phyloP scores from a whole-genome alignment of 2,888 invertebrate genomes.

The Schizaphis graminum region DNA sequence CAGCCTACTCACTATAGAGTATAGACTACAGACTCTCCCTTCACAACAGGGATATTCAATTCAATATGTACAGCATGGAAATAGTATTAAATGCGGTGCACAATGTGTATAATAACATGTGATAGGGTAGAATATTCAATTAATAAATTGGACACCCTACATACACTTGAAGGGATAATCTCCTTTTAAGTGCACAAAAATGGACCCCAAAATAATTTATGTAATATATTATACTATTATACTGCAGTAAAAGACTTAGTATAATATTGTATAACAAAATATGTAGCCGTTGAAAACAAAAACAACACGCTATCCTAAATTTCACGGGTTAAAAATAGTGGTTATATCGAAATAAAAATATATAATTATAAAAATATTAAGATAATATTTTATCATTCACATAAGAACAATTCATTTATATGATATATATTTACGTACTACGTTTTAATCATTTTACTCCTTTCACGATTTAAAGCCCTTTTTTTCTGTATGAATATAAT shows the following conservation, averaged over 20 bases:
- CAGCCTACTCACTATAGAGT: not conserved
- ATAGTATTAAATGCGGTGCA: constrained; percentile 25
- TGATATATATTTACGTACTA: not conserved
- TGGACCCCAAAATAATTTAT: constrained; percentile 24
- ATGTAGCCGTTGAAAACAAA: not conserved
- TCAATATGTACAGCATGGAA: not conserved
- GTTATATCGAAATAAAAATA: not conserved
- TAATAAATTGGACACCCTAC: constrained; percentile 56
- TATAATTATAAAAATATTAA: not conserved
- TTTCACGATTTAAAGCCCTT: not conserved
- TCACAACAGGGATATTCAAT: not conserved
- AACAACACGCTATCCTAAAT: not conserved
- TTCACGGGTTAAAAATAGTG: not conserved
- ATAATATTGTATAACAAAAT: not conserved
- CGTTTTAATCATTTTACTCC: not conserved
- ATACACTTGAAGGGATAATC: constrained; percentile 47
- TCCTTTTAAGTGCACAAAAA: constrained; percentile 54
- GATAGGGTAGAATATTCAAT: constrained; percentile 57
- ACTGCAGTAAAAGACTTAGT: not conserved
- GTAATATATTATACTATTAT: not conserved
- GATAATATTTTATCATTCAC: not conserved
- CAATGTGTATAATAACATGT: constrained; percentile 14
- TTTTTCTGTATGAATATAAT: not conserved
- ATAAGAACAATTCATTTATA: not conserved
- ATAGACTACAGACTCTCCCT: not conserved